Evolutionary conservation across 2,113 vertebrate genomes (phyloP).

Genomic region (Prochilodus magdalenae): DNA sequence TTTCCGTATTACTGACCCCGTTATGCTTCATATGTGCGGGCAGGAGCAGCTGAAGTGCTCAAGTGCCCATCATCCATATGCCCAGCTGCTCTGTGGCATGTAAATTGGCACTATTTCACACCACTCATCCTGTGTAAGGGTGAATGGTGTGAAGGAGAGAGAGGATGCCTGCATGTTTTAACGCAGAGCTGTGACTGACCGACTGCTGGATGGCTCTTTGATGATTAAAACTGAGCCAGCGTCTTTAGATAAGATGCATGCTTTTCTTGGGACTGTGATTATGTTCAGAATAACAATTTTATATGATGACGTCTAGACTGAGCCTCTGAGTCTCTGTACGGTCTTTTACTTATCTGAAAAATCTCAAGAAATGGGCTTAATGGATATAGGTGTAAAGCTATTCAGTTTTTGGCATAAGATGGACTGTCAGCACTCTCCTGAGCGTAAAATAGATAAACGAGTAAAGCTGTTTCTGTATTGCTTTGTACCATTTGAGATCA

Average conservation of each 20-base stretch:
- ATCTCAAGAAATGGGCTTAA: too few species aligned
- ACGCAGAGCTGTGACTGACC: background rate
- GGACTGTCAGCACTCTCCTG: too few species aligned
- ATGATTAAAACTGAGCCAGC: conserved; percentile 5
- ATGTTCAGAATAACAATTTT: background rate
- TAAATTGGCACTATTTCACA: conserved; percentile 33
- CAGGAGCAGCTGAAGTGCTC: conserved; percentile 18
- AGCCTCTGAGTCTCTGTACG: too few species aligned
- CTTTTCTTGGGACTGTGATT: too few species aligned
- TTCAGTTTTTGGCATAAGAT: too few species aligned
- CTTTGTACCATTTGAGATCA: too few species aligned
- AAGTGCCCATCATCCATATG: conserved; percentile 16
- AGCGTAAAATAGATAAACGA: too few species aligned
- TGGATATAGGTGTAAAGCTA: too few species aligned
- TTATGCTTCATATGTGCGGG: background rate
- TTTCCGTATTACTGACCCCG: conserved; percentile 3
- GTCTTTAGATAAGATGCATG: too few species aligned
- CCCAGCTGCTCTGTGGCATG: conserved; percentile 24
- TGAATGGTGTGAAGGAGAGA: background rate
- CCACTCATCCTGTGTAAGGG: background rate
- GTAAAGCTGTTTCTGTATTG: too few species aligned
- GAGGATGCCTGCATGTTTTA: background rate
- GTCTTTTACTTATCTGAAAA: too few species aligned
- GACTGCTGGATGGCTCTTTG: background rate
- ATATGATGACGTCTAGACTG: too few species aligned